Conservation (phyloP, 2,113 vertebrate species). For the Microtus ochrogaster region DNA sequence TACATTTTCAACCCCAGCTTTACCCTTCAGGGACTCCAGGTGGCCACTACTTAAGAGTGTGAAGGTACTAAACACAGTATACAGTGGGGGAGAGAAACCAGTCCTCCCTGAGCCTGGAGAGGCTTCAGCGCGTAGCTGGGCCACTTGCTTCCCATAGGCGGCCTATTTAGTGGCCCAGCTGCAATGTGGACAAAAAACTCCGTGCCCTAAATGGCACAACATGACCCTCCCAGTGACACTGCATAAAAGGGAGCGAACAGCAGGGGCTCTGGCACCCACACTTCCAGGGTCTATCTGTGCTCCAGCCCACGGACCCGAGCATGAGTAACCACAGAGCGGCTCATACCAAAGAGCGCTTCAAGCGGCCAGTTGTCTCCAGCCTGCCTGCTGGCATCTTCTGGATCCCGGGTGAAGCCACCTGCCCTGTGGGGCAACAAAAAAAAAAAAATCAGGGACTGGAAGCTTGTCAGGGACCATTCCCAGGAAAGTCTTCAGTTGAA, state of each 20-base stretch:
- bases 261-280: not conserved
- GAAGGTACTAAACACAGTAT: not conserved
- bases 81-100: not conserved
- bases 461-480: not conserved
- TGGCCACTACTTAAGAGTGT: not conserved
- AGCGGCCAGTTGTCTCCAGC: not conserved
- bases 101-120: not conserved
- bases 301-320: not conserved
- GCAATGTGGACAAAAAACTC: not conserved
- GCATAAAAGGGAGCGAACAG: not conserved
- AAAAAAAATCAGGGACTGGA: not conserved
- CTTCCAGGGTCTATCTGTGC: not conserved
- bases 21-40: rapidly evolving
- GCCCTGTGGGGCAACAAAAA: not conserved
- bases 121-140: not conserved
- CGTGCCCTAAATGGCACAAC: not conserved
- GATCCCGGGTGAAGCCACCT: not conserved
- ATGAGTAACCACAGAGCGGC: not conserved
- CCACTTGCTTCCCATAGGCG: not conserved
- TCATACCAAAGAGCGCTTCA: not conserved
- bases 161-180: not conserved
- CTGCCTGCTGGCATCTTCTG: not conserved
- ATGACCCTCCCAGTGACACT: not conserved
- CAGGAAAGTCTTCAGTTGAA: not conserved
- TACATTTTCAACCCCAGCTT: not conserved